Evolutionary conservation across 2,888 invertebrate species (phyloP), one percentile per base, ranked within the genome.

Genomic region (Caenorhabditis imperialis): DNA sequence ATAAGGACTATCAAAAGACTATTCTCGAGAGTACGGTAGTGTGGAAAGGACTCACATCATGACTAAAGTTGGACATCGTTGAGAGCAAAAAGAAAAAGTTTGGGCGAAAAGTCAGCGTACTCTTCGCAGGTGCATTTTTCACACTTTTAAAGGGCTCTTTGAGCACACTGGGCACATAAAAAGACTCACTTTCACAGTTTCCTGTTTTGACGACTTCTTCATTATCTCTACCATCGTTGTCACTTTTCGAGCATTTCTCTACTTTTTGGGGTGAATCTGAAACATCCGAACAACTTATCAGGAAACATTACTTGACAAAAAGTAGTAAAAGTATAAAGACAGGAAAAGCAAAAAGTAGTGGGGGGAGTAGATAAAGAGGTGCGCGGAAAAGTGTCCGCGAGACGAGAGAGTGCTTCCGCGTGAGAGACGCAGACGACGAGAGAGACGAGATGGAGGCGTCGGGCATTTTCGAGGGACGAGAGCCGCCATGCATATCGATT

Each of bases 141-240:
- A n/a, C n/a, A n/a, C n/a, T n/a, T n/a, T n/a, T n/a, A n/a, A n/a
- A n/a, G n/a, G n/a, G n/a, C n/a, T n/a, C n/a, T n/a, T n/a, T n/a
- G n/a, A n/a, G n/a, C n/a, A n/a, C n/a, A n/a, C n/a, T n/a, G n/a
- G n/a, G n/a, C n/a, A n/a, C n/a, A n/a, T n/a, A 22, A 14, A 55
- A 37, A 70, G 23, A 44, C 53, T 47, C 20, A 76, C 79, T 27
- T 75, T 73, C 0, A 80, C 78, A 16, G 76, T 50, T 42, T 80
- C 80, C 51, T 61, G 57, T 61, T 61, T 57, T 27, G 50, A 48
- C 14, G 62, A 45, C 14, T 50, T 75, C 22, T 63, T 69, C 69
- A 54, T 60, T 3, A 58, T 23, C 14, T 75, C 75, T 33, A 75
- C 75, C 75, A 70, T 75, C 35, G 44, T 60, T 16, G 7, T 30